Evolutionary conservation across 1,140 invertebrate genomes (phyloP), one percentile per base, ranked within the genome.

Genomic region (Cherax quadricarinatus): DNA sequence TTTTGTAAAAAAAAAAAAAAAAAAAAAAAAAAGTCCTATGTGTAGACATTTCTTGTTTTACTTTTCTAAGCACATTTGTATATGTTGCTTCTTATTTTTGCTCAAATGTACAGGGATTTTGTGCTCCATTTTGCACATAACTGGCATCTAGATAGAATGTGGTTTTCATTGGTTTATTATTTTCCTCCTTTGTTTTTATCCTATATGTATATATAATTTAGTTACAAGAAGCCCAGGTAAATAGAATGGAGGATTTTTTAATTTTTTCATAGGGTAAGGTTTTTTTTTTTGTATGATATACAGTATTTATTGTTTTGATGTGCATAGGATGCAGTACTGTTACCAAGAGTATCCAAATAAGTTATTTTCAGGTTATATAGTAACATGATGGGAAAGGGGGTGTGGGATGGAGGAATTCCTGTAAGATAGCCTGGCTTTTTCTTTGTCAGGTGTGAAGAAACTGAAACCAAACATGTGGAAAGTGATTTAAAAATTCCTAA

Each of bases 81-180:
- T 75, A 75, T 21, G n/a, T 30, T 75, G 70, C 70, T 75, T 75
- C 21, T 75, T 75, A 75, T 75, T 4, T 75, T 75, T 75, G 70
- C 70, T 83, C 81, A 83, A 53, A 51, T 83, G 14, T 57, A 24
- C 3, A 24, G n/a, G 12, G 57, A 57, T 60, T 30, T 75, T 75
- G 70, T 75, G 70, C n/a, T 75, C 48, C 30, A 18, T 16, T 5
- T 66, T 66, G 18, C 18, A 18, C 9, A 66, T 66, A 5, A 66
- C 62, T 66, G 62, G 62, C 62, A 66, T 66, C 62, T 66, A 66
- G 14, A 16, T 66, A 18, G 18, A 21, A 66, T 66, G 18, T 66
- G 62, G 48, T 86, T 62, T 75, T n/a, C 70, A 75, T 48, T 24
- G 24, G 80, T 41, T 18, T 48, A 82, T 53, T 18, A 14, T 53